Percentiles rank a stretch among this genome's conserved stretches.
Conservation (phyloP, 2,797 vertebrate species). For the Lophotriccus pileatus region DNA sequence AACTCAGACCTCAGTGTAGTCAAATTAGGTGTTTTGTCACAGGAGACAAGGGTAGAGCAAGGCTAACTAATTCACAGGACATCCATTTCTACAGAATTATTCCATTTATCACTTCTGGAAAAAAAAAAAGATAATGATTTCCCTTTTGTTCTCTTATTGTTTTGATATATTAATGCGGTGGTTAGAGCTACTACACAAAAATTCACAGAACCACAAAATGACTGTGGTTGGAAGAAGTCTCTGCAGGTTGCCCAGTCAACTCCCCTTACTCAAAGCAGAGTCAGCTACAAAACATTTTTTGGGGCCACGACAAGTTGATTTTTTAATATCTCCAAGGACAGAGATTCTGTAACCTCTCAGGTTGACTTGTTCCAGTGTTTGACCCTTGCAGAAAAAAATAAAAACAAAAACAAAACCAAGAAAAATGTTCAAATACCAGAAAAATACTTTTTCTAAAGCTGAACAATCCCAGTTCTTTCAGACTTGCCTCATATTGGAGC, state of each 20-base stretch:
- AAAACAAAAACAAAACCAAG: not conserved
- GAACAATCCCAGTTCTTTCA: not conserved
- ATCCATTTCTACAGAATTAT: not conserved
- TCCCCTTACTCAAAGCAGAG: not conserved
- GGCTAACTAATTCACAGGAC: not conserved
- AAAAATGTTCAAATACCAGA: not conserved
- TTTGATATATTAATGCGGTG: not conserved
- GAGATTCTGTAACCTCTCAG: not conserved
- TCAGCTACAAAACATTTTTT: not conserved
- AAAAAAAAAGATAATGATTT: not conserved
- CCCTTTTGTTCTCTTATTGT: not conserved
- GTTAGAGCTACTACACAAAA: not conserved
- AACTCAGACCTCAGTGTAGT: not conserved
- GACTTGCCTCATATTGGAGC: accelerated
- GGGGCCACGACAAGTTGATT: not conserved
- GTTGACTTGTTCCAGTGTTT: not conserved
- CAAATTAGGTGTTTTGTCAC: not conserved
- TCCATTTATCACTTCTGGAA: not conserved
- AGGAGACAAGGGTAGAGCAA: not conserved
- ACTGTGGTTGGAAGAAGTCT: not conserved
- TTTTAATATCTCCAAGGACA: not conserved
- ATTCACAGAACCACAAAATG: not conserved
- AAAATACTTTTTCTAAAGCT: not conserved
- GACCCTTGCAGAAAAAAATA: not conserved
- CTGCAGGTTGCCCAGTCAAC: not conserved